phyloP scores from a whole-genome alignment of 2,888 invertebrate genomes.

The Drosophila siamana region DNA sequence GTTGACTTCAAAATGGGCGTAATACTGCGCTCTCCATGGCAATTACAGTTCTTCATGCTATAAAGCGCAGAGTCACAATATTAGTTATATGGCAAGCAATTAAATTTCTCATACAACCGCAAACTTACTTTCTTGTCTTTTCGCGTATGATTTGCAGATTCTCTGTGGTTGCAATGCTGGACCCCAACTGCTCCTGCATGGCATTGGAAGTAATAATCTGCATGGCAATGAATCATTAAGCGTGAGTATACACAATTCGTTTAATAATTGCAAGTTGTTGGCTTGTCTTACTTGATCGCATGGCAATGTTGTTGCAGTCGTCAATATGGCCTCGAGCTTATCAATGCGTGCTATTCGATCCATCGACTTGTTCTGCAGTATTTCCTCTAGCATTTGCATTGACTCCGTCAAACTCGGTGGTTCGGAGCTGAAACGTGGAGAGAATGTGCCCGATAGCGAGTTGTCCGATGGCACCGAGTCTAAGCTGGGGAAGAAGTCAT shows the following conservation, averaged over 20 bases:
- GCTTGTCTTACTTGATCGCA: constrained; percentile 86
- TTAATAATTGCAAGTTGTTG: neutral
- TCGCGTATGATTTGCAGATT: constrained; percentile 85
- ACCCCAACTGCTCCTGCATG: constrained; percentile 83
- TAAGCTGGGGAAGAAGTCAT: constrained; percentile 90
- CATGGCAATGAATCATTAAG: neutral
- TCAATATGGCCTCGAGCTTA: constrained; percentile 93
- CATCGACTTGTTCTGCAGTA: constrained; percentile 92
- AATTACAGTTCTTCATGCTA: constrained; percentile 84
- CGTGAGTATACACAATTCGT: neutral
- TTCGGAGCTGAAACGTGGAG: constrained; percentile 90
- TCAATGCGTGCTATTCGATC: constrained; percentile 94
- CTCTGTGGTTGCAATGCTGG: constrained; percentile 83
- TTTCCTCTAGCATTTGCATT: constrained; percentile 95
- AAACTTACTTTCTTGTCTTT: constrained; percentile 83
- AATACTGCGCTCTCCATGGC: constrained; percentile 81
- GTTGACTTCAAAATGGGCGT: constrained; percentile 67
- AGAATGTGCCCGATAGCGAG: constrained; percentile 88
- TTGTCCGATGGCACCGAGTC: constrained; percentile 93
- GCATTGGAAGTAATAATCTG: constrained; percentile 84
- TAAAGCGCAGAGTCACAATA: constrained; percentile 21
- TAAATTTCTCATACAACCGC: neutral
- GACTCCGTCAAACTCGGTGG: constrained; percentile 94
- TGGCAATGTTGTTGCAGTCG: constrained; percentile 91
- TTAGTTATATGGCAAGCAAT: constrained; percentile 2